phyloP scores from a whole-genome alignment of 2,888 invertebrate species.

The Zaprionus obscuricornis region DNA sequence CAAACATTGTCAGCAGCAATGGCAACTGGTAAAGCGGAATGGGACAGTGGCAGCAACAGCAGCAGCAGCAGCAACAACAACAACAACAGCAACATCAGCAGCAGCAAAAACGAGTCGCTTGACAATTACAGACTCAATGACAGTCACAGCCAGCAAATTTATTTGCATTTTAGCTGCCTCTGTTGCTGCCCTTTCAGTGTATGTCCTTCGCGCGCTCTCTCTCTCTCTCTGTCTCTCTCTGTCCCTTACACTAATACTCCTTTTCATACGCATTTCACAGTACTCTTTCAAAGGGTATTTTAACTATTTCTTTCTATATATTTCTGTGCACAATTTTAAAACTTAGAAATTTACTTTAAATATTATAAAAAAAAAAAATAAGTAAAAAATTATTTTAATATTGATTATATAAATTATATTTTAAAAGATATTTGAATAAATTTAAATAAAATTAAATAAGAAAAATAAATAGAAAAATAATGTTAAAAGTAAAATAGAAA shows the following conservation, averaged over 20 bases:
- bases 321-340: no score
- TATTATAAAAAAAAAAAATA: no score
- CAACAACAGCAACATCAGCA: constrained; percentile 42
- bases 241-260: constrained; percentile 20
- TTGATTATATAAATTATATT: no score
- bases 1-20: constrained; percentile 65
- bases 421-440: no score
- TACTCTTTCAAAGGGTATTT: constrained; percentile 17
- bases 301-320: no score
- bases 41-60: constrained; percentile 20
- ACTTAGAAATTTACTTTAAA: no score
- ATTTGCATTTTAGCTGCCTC: constrained; percentile 67
- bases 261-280: no score
- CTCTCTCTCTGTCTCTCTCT: neutral
- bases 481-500: no score
- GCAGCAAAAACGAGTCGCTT: constrained; percentile 56
- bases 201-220: neutral
- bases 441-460: no score
- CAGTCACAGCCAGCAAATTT: constrained; percentile 71
- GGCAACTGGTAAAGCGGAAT: constrained; percentile 11
- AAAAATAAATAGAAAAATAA: no score
- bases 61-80: constrained; percentile 30
- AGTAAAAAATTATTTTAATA: no score
- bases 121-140: constrained; percentile 74
- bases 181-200: constrained; percentile 26